These are phyloP conservation scores for Rhinogobius similis DNA, from an alignment of 2,113 vertebrate species.

Conservation along the genomic window DNA sequence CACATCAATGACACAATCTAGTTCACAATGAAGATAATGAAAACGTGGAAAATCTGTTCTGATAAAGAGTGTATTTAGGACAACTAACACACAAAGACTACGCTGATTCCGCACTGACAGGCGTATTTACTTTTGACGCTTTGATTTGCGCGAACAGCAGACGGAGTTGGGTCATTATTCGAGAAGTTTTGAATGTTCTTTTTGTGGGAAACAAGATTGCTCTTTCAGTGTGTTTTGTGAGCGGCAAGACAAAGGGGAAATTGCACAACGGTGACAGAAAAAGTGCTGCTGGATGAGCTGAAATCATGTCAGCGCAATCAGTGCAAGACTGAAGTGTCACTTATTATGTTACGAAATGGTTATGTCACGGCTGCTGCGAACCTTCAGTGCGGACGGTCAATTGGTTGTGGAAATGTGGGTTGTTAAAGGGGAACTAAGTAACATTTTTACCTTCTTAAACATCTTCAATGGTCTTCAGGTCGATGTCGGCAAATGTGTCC, in stretches of 20 bases:
- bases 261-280: background rate
- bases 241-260: background rate
- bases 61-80: background rate
- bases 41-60: background rate
- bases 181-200: background rate
- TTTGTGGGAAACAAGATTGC: background rate
- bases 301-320: background rate
- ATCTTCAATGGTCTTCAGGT: too few species aligned
- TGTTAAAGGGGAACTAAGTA: too few species aligned
- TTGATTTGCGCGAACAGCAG: constrained; percentile 20
- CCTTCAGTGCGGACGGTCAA: too few species aligned
- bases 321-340: background rate
- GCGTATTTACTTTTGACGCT: constrained; percentile 8
- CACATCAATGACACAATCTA: background rate
- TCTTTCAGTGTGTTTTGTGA: background rate
- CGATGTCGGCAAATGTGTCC: too few species aligned
- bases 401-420: too few species aligned
- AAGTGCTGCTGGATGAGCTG: background rate
- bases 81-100: background rate
- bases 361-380: background rate
- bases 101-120: background rate
- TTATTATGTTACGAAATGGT: background rate
- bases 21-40: background rate
- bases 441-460: too few species aligned
- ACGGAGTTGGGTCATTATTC: constrained; percentile 13